These are phyloP conservation scores for Orbicella faveolata DNA, from an alignment of 64 coral and sea anemone genomes.

Conservation along the genomic window DNA sequence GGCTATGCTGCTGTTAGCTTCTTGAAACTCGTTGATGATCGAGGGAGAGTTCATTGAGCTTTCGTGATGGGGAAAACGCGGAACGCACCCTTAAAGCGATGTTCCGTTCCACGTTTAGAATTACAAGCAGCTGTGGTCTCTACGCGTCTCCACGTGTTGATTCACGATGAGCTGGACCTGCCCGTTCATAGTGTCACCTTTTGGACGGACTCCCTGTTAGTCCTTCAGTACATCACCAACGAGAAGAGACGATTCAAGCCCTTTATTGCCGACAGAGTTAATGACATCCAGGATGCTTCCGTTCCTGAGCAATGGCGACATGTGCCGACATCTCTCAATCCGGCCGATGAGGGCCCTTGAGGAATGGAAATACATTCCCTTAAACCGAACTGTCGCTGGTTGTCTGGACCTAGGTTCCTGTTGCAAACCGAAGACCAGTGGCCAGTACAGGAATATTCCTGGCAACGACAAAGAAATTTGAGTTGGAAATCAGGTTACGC, in stretches of 20 bases:
- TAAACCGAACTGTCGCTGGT: not conserved
- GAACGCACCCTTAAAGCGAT: slow-evolving; percentile 30
- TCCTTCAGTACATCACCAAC: slow-evolving; percentile 44
- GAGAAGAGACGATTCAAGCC: slow-evolving; percentile 36
- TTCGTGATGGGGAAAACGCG: slow-evolving; percentile 54
- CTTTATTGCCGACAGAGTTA: slow-evolving; percentile 44
- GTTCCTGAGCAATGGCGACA: slow-evolving; percentile 43
- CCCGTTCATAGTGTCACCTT: too few relatives aligned
- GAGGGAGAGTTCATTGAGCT: not conserved
- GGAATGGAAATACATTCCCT: not conserved
- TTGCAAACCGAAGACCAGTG: slow-evolving; percentile 16
- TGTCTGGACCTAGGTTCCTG: slow-evolving; percentile 41
- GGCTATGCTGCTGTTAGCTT: not conserved
- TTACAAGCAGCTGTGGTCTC: slow-evolving; percentile 44
- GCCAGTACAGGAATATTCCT: too few relatives aligned
- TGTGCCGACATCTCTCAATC: slow-evolving; percentile 13
- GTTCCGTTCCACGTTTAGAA: slow-evolving; percentile 55
- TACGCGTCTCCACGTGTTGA: not conserved
- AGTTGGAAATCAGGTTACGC: too few relatives aligned
- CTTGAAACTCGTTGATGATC: not conserved
- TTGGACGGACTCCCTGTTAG: slow-evolving; percentile 8
- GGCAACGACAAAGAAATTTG: too few relatives aligned
- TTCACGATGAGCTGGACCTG: slow-evolving; percentile 2
- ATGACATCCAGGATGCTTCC: slow-evolving; percentile 27
- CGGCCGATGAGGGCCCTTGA: slow-evolving; percentile 29